Conservation (phyloP, 1,140 invertebrate species). For the Macrobrachium nipponense region DNA sequence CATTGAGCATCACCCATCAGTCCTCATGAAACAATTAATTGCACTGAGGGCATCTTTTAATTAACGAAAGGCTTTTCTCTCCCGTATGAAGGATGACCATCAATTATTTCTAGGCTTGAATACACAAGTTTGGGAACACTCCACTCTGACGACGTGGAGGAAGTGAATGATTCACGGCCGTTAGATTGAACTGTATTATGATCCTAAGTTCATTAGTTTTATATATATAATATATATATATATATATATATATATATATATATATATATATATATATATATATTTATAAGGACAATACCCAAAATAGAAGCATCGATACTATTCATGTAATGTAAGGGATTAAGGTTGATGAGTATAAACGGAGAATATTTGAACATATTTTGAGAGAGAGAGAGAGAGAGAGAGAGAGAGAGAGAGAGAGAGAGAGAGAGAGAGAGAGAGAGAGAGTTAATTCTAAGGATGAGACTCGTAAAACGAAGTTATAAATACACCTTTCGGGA, state of each 20-base stretch:
- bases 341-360: not conserved
- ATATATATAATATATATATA: not conserved
- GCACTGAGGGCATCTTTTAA: too few relatives aligned
- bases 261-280: not conserved
- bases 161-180: too few relatives aligned
- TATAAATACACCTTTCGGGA: too few relatives aligned
- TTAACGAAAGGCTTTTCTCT: too few relatives aligned
- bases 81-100: too few relatives aligned
- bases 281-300: not conserved
- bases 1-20: too few relatives aligned
- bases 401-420: conserved; percentile 18
- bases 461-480: too few relatives aligned
- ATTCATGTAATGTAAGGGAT: not conserved
- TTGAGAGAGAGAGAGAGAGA: conserved; percentile 25
- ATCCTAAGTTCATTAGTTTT: not conserved
- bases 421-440: conserved; percentile 16
- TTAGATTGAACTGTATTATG: not conserved
- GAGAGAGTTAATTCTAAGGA: too few relatives aligned
- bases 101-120: too few relatives aligned
- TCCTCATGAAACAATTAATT: too few relatives aligned
- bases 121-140: too few relatives aligned
- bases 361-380: not conserved
- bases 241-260: conserved; percentile 3
- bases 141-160: too few relatives aligned
- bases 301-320: not conserved